A percentile compares a stretch with the other conserved stretches of the same genome.
Evolutionary conservation across 2,113 vertebrate genomes (phyloP).

Genomic region (Laterallus jamaicensis): DNA sequence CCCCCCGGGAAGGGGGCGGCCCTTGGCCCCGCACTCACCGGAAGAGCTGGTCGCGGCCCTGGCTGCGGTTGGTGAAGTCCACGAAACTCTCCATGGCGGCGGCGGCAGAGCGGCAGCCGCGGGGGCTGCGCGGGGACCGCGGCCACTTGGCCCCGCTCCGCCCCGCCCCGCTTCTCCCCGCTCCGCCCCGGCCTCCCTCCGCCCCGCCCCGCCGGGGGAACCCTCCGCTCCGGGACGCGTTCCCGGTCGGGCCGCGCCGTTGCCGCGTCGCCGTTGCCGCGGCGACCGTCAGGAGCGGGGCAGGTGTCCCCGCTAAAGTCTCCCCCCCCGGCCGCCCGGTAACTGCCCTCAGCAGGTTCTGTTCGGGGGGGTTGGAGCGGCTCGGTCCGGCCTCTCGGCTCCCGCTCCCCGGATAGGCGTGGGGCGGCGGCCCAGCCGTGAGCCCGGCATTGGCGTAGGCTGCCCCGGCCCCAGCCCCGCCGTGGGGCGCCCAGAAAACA

Average conservation of each 20-base stretch:
- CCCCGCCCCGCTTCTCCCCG: neutral
- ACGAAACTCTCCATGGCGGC: slow-evolving; percentile 82
- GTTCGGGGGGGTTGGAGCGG: neutral
- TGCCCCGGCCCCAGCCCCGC: too few relatives aligned
- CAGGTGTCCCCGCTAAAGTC: neutral
- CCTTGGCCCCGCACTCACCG: slow-evolving; percentile 74
- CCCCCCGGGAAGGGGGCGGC: too few relatives aligned
- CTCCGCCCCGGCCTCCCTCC: neutral
- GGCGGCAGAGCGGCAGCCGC: too few relatives aligned
- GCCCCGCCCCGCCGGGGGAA: neutral
- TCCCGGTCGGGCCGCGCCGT: neutral
- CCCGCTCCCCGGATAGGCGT: neutral
- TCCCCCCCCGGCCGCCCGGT: neutral
- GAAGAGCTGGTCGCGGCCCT: slow-evolving; percentile 89
- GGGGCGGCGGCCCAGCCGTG: neutral
- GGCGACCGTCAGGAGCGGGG: neutral
- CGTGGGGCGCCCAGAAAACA: neutral
- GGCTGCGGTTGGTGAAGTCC: slow-evolving; percentile 83
- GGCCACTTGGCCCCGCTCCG: neutral
- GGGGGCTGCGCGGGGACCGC: neutral
- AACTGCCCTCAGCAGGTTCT: neutral
- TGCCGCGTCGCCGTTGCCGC: neutral
- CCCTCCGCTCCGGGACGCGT: neutral
- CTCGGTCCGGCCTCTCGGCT: neutral
- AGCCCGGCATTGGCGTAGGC: neutral